A percentile compares a stretch with the other conserved stretches of the same genome.
phyloP scores from a whole-genome alignment of 2,113 vertebrate species.

The Phrynosoma platyrhinos region DNA sequence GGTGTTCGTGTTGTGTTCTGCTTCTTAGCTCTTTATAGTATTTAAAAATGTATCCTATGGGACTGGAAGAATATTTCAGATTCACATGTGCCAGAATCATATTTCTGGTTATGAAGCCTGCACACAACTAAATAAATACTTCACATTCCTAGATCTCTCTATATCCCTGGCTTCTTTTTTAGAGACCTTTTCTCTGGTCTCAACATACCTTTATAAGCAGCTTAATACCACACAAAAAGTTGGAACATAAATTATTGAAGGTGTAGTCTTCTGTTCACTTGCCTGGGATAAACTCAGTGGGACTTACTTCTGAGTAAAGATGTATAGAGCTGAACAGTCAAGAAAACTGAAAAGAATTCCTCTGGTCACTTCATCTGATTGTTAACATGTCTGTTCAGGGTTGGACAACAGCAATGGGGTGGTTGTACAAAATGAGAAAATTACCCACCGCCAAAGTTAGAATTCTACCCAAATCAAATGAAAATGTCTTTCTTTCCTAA shows the following conservation, averaged over 20 bases:
- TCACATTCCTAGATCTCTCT: constrained; percentile 27
- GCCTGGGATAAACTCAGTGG: neutral
- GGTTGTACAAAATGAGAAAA: too few relatives aligned
- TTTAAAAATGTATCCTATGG: neutral
- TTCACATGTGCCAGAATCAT: constrained; percentile 2
- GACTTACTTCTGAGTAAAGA: neutral
- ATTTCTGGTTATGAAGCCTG: constrained; percentile 15
- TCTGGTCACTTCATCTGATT: neutral
- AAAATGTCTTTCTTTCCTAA: too few relatives aligned
- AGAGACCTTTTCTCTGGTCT: neutral
- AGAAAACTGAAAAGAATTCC: neutral
- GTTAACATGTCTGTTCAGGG: neutral
- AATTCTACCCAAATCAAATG: too few relatives aligned
- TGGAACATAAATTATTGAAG: neutral
- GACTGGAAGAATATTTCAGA: constrained; percentile 1
- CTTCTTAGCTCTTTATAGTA: neutral
- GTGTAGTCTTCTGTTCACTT: neutral
- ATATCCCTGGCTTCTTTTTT: neutral
- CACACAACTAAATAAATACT: constrained; percentile 11
- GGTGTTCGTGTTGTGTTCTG: neutral
- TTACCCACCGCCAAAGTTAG: too few relatives aligned
- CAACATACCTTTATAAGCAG: neutral
- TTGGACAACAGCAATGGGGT: too few relatives aligned
- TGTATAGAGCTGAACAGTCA: neutral
- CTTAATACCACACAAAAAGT: neutral